Evolutionary conservation across 2,888 invertebrate species (phyloP).

Genomic region (Syrista parreyssii): DNA sequence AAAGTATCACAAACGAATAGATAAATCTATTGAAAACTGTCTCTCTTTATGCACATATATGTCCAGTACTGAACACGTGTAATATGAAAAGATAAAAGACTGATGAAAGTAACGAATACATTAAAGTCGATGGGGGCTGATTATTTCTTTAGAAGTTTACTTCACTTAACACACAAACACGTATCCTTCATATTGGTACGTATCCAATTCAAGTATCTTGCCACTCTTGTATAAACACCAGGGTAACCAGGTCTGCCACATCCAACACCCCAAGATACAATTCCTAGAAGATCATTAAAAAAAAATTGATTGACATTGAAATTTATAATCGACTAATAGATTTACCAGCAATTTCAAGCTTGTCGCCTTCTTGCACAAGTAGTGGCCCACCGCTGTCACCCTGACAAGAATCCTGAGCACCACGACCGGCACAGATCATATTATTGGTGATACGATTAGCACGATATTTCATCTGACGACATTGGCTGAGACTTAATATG

Average conservation of each 20-base stretch:
- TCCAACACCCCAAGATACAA: slow-evolving; percentile 89
- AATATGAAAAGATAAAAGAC: background rate
- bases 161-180: slow-evolving; percentile 74
- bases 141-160: background rate
- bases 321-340: background rate
- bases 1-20: background rate
- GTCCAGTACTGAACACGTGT: background rate
- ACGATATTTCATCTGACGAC: slow-evolving; percentile 85
- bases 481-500: slow-evolving; percentile 81
- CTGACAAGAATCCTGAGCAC: slow-evolving; percentile 87
- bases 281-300: slow-evolving; percentile 67
- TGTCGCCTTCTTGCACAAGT: slow-evolving; percentile 79
- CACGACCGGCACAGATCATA: slow-evolving; percentile 88
- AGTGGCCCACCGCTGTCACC: slow-evolving; percentile 90
- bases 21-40: background rate
- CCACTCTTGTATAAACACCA: slow-evolving; percentile 80
- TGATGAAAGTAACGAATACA: background rate
- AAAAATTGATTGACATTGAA: background rate
- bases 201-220: slow-evolving; percentile 80
- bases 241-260: slow-evolving; percentile 81
- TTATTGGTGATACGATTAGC: slow-evolving; percentile 84
- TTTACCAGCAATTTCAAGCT: slow-evolving; percentile 83
- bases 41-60: background rate
- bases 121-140: background rate
- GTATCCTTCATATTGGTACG: slow-evolving; percentile 79